Evolutionary conservation across 2,888 invertebrate genomes (phyloP), one percentile per base, ranked within the genome.

Genomic region (Spilarctia lutea): DNA sequence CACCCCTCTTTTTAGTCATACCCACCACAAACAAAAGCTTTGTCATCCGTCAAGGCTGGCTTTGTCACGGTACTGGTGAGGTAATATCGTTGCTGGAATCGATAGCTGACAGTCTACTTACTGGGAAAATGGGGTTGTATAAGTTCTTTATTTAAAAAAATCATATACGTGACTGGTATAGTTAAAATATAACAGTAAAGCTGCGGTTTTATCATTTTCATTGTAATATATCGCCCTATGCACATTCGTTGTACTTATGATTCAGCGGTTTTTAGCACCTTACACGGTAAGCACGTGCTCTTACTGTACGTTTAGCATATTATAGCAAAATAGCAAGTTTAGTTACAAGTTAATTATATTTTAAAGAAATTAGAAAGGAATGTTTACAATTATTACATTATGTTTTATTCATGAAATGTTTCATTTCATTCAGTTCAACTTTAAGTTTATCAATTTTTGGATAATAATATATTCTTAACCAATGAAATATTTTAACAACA

Each of bases 21-120:
- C 92, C 94, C 94, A 95, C 87, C 87, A 84, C 88, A 92, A 87
- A 95, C 94, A 95, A 95, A 93, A 88, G 93, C 92, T 92, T 91
- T 92, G 94, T 94, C 94, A 94, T 88, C 86, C 79, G 79, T 86
- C 90, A 93, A 93, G 92, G 93, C 89, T 86, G 81, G 73, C 79
- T 81, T 83, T 85, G 85, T 85, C 83, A 81, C 79, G 74, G 65
- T 81, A 73, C 68, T 71, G 72, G 74, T 79, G 79, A 77, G 76
- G 73, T 78, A 81, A 77, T 74, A 71, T 68, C 71, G 65, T 75
- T 79, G 75, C 75, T 74, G 63, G 68, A 79, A 68, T 63, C 74
- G 81, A 82, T 81, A 76, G 45, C 68, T 74, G 68, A 77, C 78
- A 67, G 80, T 81, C 68, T 42, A 68, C 42, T 81, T 85, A 82